Evolutionary conservation across 2,113 vertebrate genomes (phyloP), one percentile per base, ranked within the genome.

Genomic region (Centropus unirufus): DNA sequence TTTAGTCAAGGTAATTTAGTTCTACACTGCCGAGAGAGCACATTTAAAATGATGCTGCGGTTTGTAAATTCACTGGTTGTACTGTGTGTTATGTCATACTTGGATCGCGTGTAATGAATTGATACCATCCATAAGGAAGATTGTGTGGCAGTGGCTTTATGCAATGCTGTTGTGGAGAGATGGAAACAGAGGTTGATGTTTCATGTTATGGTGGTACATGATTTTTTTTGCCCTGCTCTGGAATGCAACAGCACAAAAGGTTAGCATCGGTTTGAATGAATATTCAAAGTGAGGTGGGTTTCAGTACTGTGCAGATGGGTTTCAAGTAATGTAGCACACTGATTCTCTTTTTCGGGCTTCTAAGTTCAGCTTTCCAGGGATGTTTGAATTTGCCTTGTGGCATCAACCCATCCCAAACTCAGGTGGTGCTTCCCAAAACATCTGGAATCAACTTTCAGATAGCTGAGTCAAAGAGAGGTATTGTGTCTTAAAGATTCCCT

Each of bases 1-100:
- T 54, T 57, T 27, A 77, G 26, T 32, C 19, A 11, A 9, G 39
- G 22, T 2, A 12, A 46, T 61, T 51, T 21, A 39, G 13, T 12
- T 46, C 2, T 5, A 0, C 4, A 14, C 29, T 47, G 17, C 21
- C 54, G 69, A 55, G 29, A 47, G 64, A 58, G 32, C 3, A 1
- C 1, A 0, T 13, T 64, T 62, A 5, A 32, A 69, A 30, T 11
- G 3, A 26, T 8, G 19, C 9, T 52, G 63, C 5, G 3, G 42
- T 57, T 30, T 39, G 8, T 23, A 18, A 79, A 63, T n/a, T 61
- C 39, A 20, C 3, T 49, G 51, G 2, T 64, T 72, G 9, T 54
- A 79, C n/a, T 17, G 40, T 17, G 36, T 36, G 4, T 68, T 61
- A 14, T 6, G 26, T 40, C 30, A 6, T 20, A 22, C 8, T 64